Evolutionary conservation across 1,140 invertebrate species (phyloP), one percentile per base, ranked within the genome.

Genomic region (Heliothis subflexa): DNA sequence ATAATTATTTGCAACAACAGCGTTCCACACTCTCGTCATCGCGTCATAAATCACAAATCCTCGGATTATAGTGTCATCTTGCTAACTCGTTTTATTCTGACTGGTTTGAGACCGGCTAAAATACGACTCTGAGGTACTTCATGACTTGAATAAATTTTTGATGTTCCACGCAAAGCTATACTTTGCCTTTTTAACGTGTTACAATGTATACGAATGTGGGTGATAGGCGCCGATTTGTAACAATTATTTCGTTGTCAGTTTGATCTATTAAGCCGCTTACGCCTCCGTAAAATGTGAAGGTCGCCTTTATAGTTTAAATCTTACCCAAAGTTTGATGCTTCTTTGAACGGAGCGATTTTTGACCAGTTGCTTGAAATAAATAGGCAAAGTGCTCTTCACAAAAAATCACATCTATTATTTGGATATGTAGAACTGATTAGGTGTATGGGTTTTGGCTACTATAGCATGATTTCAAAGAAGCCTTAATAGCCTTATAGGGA

Each of bases 1-100:
- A 50, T 70, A 70, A 70, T 50, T 70, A 18, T 70, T 70, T 52
- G 21, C 13, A 28, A 25, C 66, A 70, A 70, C 66, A 70, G 11
- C 28, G 62, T 70, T 28, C 18, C 47, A 70, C 21, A 25, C 12
- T 14, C 13, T 50, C 10, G n/a, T 47, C 40, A 21, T 66, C 10
- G 16, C 13, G 40, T 18, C 11, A 70, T 70, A 70, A 70, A 70
- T 70, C 66, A 50, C 66, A 52, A 52, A 50, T 70, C 66, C 50
- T 68, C 25, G 66, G 66, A 50, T 70, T 70, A 70, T 70, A 25
- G 21, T 70, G 61, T 62, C 61, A 62, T n/a, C 40, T 25, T 70
- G 14, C 40, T 52, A 70, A 70, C 66, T 25, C 47, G 66, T 68
- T 50, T 25, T 25, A 50, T 68, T 50, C 45, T 16, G 18, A 3